A percentile compares a stretch with the other conserved stretches of the same genome.
These are phyloP conservation scores for Caenorhabditis briggsae DNA, from an alignment of 1,140 invertebrate species.

Conservation along the genomic window DNA sequence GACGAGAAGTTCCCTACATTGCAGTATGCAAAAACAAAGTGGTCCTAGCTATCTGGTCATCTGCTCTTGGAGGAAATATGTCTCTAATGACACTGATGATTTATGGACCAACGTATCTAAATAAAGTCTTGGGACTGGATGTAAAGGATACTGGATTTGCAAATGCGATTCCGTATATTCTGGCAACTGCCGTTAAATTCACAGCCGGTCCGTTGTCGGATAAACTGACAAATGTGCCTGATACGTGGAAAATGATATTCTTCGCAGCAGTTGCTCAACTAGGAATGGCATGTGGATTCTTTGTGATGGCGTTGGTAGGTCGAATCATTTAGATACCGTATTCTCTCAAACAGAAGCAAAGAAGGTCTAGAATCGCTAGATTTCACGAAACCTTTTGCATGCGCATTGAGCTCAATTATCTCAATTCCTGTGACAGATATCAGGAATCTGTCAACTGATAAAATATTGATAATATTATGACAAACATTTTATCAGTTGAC, in stretches of 20 bases:
- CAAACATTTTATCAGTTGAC: no score
- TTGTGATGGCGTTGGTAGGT: constrained; percentile 62
- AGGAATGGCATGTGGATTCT: constrained; percentile 64
- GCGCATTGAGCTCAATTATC: no score
- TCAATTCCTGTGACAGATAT: no score
- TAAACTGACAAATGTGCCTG: constrained; percentile 56
- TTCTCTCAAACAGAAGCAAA: no score
- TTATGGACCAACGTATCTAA: constrained; percentile 69
- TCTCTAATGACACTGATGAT: constrained; percentile 63
- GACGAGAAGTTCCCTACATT: constrained; percentile 1
- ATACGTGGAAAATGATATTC: constrained; percentile 62
- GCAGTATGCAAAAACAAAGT: not conserved
- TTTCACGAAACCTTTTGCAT: no score
- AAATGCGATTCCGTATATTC: constrained; percentile 65
- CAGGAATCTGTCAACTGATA: no score
- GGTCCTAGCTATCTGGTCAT: constrained; percentile 60
- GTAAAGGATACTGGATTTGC: constrained; percentile 63
- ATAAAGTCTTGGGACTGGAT: constrained; percentile 64
- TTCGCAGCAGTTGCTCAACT: constrained; percentile 64
- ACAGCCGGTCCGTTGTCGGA: constrained; percentile 67
- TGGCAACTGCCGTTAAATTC: constrained; percentile 61
- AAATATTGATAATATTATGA: no score
- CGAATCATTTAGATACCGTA: not conserved
- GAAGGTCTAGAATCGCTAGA: no score
- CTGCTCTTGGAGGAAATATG: constrained; percentile 57